Evolutionary conservation across 2,797 vertebrate species (phyloP).

Genomic region (Aeoliscus strigatus): DNA sequence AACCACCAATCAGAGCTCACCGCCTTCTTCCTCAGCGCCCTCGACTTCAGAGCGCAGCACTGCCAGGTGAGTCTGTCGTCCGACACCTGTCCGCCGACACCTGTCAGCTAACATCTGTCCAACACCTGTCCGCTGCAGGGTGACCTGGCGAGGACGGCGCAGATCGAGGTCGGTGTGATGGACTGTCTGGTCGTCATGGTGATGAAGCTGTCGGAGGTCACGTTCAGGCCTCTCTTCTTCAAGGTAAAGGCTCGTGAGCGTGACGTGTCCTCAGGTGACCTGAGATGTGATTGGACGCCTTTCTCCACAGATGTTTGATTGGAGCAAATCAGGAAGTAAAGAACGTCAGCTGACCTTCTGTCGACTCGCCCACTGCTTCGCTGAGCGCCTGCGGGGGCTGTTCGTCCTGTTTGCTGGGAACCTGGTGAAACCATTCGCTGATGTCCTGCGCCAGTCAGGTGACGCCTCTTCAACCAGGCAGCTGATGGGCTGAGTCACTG

Average conservation of each 20-base stretch:
- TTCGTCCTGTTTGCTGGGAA: slow-evolving; percentile 93
- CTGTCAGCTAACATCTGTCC: too few relatives aligned
- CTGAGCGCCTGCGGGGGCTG: slow-evolving; percentile 86
- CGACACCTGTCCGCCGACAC: neutral
- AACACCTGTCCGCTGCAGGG: slow-evolving; percentile 73
- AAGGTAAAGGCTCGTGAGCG: too few relatives aligned
- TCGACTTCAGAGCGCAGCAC: slow-evolving; percentile 85
- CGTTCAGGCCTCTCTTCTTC: slow-evolving; percentile 94
- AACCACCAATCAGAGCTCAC: slow-evolving; percentile 89
- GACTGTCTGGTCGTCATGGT: slow-evolving; percentile 88
- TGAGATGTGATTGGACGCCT: neutral
- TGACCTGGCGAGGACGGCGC: slow-evolving; percentile 77
- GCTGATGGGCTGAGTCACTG: too few relatives aligned
- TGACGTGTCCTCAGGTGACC: too few relatives aligned
- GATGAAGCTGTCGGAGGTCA: slow-evolving; percentile 93
- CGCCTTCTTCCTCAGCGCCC: slow-evolving; percentile 83
- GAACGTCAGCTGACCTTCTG: slow-evolving; percentile 89
- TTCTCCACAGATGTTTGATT: slow-evolving; percentile 84
- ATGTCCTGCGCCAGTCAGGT: slow-evolving; percentile 83
- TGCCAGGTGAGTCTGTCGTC: slow-evolving; percentile 69
- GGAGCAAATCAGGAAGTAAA: slow-evolving; percentile 79
- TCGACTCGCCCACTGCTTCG: slow-evolving; percentile 79
- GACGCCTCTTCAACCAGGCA: too few relatives aligned
- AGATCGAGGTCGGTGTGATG: slow-evolving; percentile 79
- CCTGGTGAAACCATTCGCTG: slow-evolving; percentile 85